Conservation (phyloP, 1,140 invertebrate genomes). For the Drosophila insularis region DNA sequence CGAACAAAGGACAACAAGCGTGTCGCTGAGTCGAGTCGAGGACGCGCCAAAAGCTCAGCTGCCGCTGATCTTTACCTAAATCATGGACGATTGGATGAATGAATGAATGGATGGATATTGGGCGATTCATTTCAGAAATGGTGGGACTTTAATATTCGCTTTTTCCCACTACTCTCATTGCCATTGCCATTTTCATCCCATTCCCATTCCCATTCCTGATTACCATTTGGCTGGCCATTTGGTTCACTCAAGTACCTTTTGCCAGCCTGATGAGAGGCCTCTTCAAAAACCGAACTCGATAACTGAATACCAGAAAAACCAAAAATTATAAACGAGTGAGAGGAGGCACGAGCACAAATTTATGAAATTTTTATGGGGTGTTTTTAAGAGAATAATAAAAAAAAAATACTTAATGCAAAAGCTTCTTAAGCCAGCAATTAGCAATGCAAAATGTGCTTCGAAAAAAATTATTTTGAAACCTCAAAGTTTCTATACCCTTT, state of each 20-base stretch:
- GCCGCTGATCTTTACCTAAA: not conserved
- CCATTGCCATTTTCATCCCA: no score
- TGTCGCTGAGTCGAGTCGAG: no score
- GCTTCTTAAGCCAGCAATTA: conserved; percentile 27
- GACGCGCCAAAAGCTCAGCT: conserved; percentile 32
- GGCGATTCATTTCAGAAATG: conserved; percentile 1
- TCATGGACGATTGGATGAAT: not conserved
- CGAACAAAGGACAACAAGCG: conserved; percentile 45
- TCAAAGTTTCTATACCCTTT: not conserved
- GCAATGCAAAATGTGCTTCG: not conserved
- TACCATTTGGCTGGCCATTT: conserved; percentile 4
- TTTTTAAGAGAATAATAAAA: conserved; percentile 45
- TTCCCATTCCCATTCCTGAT: not conserved
- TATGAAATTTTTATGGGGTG: conserved; percentile 61
- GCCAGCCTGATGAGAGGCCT: not conserved
- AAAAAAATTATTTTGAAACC: not conserved
- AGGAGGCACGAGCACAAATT: conserved; percentile 62
- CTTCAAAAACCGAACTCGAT: not conserved
- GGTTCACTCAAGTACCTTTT: conserved; percentile 3
- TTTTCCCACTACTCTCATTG: not conserved
- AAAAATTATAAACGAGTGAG: conserved; percentile 35
- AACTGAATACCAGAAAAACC: conserved; percentile 9
- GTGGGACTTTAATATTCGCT: not conserved
- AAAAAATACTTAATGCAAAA: conserved; percentile 5
- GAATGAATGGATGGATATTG: not conserved